Percentiles rank a stretch among this genome's conserved stretches.
These are phyloP conservation scores for Anomalospiza imberbis DNA, from an alignment of 2,797 vertebrate species.

Conservation along the genomic window DNA sequence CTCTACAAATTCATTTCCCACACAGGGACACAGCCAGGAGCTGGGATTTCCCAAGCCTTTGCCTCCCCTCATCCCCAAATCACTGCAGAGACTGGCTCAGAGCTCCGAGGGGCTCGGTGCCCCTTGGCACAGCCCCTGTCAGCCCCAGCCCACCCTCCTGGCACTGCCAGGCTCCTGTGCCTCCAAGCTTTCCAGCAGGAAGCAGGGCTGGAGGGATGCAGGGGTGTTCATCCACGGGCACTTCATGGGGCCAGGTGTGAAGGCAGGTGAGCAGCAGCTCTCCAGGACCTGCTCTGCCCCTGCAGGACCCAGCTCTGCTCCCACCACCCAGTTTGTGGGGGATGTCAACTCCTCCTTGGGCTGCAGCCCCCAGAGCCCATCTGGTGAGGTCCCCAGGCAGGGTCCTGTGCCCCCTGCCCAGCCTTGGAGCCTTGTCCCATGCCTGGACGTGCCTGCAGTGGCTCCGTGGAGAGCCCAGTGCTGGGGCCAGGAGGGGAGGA, in stretches of 20 bases:
- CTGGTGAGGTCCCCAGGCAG: background rate
- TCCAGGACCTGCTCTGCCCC: background rate
- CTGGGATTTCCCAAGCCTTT: background rate
- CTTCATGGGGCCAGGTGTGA: accelerated
- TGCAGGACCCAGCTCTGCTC: background rate
- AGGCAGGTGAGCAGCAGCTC: background rate
- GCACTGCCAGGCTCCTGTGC: accelerated
- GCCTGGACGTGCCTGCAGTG: background rate
- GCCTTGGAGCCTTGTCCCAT: background rate
- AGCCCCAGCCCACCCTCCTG: background rate
- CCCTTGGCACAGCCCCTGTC: background rate
- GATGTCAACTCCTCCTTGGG: background rate
- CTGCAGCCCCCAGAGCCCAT: background rate
- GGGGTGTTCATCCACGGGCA: background rate
- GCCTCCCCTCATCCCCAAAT: background rate
- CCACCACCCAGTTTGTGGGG: background rate
- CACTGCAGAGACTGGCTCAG: background rate
- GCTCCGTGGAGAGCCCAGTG: background rate
- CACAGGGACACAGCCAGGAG: background rate
- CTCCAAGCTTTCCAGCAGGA: background rate
- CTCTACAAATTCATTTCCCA: background rate
- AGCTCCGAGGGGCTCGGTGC: background rate
- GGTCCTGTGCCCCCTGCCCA: background rate
- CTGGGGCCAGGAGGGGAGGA: background rate
- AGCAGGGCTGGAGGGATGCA: background rate